phyloP scores from a whole-genome alignment of 2,888 invertebrate species.

The Drosophila prolongata region DNA sequence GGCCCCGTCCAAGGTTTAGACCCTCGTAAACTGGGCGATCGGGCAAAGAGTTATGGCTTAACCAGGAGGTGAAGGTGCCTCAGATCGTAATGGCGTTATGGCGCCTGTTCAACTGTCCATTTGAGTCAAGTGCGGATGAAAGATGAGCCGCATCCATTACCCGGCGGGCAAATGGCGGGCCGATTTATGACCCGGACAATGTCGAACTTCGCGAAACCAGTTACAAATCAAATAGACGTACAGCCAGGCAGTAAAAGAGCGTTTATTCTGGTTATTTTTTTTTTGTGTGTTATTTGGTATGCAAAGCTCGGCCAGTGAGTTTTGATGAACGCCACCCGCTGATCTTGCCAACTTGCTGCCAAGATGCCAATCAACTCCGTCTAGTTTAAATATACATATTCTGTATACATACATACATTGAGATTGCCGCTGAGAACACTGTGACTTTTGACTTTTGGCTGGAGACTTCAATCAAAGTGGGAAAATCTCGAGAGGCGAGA shows the following conservation, averaged over 20 bases:
- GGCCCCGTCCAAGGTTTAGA: not conserved
- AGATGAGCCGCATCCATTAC: conserved; percentile 29
- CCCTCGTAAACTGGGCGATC: conserved; percentile 7
- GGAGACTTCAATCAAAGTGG: conserved; percentile 26
- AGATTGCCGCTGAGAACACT: conserved; percentile 5
- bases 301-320: conserved; percentile 57
- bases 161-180: not conserved
- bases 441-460: conserved; percentile 22
- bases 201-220: conserved; percentile 45
- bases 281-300: conserved; percentile 22
- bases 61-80: conserved; percentile 5
- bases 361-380: conserved; percentile 20
- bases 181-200: conserved; percentile 14
- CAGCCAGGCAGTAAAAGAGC: conserved; percentile 15
- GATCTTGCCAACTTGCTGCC: conserved; percentile 14
- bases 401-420: not conserved
- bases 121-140: conserved; percentile 2
- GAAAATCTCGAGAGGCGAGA: conserved; percentile 27
- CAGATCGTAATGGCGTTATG: conserved; percentile 3
- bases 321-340: conserved; percentile 32
- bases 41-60: conserved; percentile 3
- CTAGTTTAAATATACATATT: not conserved
- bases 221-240: conserved; percentile 29
- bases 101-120: conserved; percentile 14
- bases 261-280: conserved; percentile 8